phyloP scores from a whole-genome alignment of 2,888 invertebrate species.

The Drosophila macrospina region DNA sequence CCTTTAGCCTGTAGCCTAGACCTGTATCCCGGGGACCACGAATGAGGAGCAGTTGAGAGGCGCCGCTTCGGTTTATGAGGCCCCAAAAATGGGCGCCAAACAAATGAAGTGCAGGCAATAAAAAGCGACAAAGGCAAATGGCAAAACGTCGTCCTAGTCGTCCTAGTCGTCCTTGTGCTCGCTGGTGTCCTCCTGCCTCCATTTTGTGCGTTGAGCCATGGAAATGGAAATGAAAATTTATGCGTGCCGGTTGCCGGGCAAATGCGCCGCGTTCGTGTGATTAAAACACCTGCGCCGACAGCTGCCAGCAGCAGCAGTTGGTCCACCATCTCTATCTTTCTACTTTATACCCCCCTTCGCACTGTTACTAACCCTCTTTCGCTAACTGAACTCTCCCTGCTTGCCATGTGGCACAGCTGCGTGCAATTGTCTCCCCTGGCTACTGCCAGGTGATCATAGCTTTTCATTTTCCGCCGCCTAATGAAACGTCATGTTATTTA shows the following conservation, averaged over 20 bases:
- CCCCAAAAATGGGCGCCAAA: conserved; percentile 67
- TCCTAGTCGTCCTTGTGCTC: background rate
- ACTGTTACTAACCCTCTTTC: background rate
- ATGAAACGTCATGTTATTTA: conserved; percentile 79
- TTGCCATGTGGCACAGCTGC: background rate
- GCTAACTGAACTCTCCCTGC: too few species aligned
- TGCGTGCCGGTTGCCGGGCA: conserved; percentile 54
- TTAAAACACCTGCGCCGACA: conserved; percentile 72
- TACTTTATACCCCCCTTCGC: background rate
- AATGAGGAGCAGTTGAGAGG: background rate
- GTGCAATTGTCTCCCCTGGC: conserved; percentile 21
- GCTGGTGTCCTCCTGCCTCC: too few species aligned
- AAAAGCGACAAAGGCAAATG: conserved; percentile 81
- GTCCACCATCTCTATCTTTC: background rate
- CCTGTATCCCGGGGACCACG: background rate
- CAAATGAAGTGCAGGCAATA: conserved; percentile 82
- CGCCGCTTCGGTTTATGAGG: conserved; percentile 60
- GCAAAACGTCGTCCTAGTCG: conserved; percentile 49
- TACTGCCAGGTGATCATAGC: conserved; percentile 69
- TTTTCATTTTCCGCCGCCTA: conserved; percentile 71
- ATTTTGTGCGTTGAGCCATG: conserved; percentile 73
- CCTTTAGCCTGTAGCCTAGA: too few species aligned
- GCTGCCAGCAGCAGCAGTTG: conserved; percentile 46
- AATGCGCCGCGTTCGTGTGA: conserved; percentile 65
- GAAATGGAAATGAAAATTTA: conserved; percentile 81